Base-by-base conservation (phyloP, 2,888 invertebrate species). In the Mythimna loreyi region DNA sequence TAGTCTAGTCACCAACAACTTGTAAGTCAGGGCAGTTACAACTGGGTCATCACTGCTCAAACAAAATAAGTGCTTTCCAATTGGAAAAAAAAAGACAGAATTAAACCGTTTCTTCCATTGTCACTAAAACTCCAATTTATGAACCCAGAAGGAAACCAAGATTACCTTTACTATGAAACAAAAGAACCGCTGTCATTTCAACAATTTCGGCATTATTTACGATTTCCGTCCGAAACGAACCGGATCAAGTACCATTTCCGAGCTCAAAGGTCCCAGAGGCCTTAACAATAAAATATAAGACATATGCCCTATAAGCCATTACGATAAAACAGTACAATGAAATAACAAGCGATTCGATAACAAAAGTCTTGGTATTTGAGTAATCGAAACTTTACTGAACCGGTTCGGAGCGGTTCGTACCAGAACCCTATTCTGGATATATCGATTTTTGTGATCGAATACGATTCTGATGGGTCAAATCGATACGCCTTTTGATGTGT, bases 291-390 rank as follows among this genome's bases (percentile, higher is more conserved):
- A 82, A 84, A 67, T 81, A 67, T 70, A 68, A 81, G 72, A 82
- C 67, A 68, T 72, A 79, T 68, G 76, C 65, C 67, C 80, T 53
- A 81, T 71, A 69, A 74, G 49, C 74, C 55, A 64, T 82, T 80
- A 84, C 77, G 82, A 78, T 80, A 84, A 83, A 81, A 75, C 81
- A 82, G 80, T 74, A 85, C 85, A 85, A 80, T 73, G 77, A 74
- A 78, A 79, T 82, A 85, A 82, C 74, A 78, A 66, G 59, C 65
- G 70, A 81, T 71, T 80, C 80, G 80, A 82, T 87, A 85, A 85
- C 88, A 88, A 87, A 85, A 85, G 82, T 81, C 75, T 79, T 75
- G 67, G 80, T 82, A 83, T 82, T 78, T 73, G 80, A 75, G 85
- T 86, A 86, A 85, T 85, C 78, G 81, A 78, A 84, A 80, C 85